These are phyloP conservation scores for Zonotrichia albicollis DNA, from an alignment of 2,797 vertebrate species.

Conservation along the genomic window DNA sequence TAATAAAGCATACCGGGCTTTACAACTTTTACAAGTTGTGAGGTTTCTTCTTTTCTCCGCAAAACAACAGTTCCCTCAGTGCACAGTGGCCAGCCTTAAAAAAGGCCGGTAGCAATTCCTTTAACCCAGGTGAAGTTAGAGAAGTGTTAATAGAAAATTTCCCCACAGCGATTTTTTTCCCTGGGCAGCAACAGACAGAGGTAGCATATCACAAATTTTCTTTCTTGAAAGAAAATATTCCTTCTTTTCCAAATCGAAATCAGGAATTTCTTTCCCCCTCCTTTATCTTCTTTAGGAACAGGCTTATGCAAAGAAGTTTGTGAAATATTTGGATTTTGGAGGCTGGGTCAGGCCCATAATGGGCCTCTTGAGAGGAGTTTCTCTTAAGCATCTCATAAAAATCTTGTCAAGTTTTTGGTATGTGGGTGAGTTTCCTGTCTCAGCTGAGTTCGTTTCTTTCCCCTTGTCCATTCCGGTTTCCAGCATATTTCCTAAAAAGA, in stretches of 20 bases:
- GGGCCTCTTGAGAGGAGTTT: neutral
- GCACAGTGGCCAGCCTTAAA: fast-evolving
- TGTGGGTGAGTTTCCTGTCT: neutral
- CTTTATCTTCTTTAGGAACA: neutral
- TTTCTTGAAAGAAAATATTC: neutral
- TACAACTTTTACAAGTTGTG: too few relatives aligned
- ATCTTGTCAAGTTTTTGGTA: neutral
- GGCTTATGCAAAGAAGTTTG: neutral
- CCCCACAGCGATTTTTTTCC: neutral
- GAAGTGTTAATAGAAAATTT: neutral
- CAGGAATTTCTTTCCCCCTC: neutral
- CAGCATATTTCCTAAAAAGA: neutral
- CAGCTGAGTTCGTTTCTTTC: neutral
- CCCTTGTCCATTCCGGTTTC: neutral
- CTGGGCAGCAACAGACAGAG: neutral
- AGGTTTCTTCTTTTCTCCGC: too few relatives aligned
- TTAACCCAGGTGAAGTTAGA: neutral
- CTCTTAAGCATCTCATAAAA: neutral
- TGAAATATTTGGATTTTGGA: neutral
- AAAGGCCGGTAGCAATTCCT: neutral
- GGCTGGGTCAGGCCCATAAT: neutral
- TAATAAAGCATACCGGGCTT: too few relatives aligned
- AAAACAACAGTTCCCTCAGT: neutral
- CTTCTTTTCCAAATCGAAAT: neutral
- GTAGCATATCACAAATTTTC: neutral